A percentile compares a stretch with the other conserved stretches of the same genome.
Evolutionary conservation across 2,888 invertebrate species (phyloP).

Genomic region (Netelia virgata): DNA sequence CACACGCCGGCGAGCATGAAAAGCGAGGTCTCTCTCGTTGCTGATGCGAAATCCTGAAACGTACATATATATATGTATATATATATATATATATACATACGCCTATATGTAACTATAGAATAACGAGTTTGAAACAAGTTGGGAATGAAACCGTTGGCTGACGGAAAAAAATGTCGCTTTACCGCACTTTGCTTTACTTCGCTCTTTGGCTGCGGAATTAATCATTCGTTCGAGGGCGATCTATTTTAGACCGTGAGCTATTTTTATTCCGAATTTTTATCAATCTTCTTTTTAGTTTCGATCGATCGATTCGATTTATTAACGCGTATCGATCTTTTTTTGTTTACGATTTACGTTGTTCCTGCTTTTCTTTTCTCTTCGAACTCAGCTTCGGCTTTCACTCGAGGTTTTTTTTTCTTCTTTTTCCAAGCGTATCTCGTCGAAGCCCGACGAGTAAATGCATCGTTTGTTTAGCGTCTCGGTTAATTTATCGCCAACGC

Average conservation of each 20-base stretch:
- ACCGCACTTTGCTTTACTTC: background rate
- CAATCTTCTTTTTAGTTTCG: too few species aligned
- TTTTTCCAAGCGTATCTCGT: too few species aligned
- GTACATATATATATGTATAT: background rate
- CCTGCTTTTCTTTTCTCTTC: too few species aligned
- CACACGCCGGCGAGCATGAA: constrained; percentile 38
- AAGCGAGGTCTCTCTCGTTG: constrained; percentile 21
- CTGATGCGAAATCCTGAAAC: background rate
- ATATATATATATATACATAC: background rate
- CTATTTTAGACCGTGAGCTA: background rate
- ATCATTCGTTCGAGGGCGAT: constrained; percentile 12
- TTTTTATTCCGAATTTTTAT: background rate
- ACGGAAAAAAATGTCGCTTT: constrained; percentile 1
- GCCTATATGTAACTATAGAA: background rate
- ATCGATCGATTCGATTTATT: too few species aligned
- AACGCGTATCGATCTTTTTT: too few species aligned
- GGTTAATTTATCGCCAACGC: constrained; percentile 14
- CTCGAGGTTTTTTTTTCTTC: too few species aligned
- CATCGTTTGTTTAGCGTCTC: background rate
- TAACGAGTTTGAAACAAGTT: constrained; percentile 57
- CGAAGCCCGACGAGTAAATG: background rate
- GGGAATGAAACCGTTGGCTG: constrained; percentile 28
- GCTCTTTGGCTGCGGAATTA: background rate
- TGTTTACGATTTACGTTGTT: too few species aligned
- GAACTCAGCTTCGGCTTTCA: too few species aligned